Base-by-base conservation (phyloP, 2,797 vertebrate species). In the Ctenopoma multispine region DNA sequence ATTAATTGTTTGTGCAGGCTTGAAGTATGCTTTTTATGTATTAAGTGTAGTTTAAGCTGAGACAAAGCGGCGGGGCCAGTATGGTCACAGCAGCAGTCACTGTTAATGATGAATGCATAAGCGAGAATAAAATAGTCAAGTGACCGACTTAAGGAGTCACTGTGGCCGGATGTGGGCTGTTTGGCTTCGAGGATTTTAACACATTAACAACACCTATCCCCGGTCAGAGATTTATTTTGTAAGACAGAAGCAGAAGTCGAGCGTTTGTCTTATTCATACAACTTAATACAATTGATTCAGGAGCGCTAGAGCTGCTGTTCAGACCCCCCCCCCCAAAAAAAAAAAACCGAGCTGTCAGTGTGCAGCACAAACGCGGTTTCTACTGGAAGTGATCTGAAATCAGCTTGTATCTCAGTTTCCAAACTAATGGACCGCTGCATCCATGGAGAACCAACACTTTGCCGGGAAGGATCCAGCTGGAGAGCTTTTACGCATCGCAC, bases 401-500 rank as follows among this genome's bases (percentile, higher is more conserved):
- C 1, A 49, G 43, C 53, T 15, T 29, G 4, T 29, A 29, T n/a
- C 18, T n/a, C 21, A 20, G 0, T 65, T 41, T 50, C 1, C 13
- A 23, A 13, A 5, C 6, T 15, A 15, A 71, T 11, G 11, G 1
- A 23, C 0, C 17, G 36, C 5, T 44, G 23, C 8, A 50, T n/a
- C 40, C 44, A 80, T 74, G 73, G 53, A 65, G 47, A 71, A 10
- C 0, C 66, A 23, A 20, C 70, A 75, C 56, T 79, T 81, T 20
- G 3, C 48, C 18, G 27, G 48, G 62, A 78, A 31, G 17, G 49
- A 65, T 58, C 15, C 62, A 46, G n/a, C 72, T 78, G 80, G 73
- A 80, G 72, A 72, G 85, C 61, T 83, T 87, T 90, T 89, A 88
- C 80, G 86, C 88, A 76, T 69, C 75, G 62, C 75, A 47, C 62